These are phyloP conservation scores for Brachionus plicatilis DNA, from an alignment of 1,140 invertebrate species.

Conservation along the genomic window DNA sequence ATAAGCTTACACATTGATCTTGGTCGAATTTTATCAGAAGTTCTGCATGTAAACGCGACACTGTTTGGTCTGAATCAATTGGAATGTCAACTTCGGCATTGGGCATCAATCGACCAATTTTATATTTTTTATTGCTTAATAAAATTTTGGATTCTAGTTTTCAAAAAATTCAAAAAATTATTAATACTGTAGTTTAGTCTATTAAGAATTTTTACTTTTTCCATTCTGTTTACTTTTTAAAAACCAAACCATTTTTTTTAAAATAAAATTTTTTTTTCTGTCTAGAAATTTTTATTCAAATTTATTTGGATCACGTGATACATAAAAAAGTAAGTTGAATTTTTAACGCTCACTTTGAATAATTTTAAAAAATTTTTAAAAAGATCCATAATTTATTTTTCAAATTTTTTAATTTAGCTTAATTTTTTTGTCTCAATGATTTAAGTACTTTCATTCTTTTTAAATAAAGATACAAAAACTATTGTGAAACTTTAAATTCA, in stretches of 20 bases:
- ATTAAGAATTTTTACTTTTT: background rate
- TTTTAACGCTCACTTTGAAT: too few relatives aligned
- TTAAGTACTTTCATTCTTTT: too few relatives aligned
- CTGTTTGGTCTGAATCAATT: slow-evolving; percentile 34
- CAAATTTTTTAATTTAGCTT: too few relatives aligned
- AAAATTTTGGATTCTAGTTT: background rate
- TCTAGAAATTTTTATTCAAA: background rate
- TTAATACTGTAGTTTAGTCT: background rate
- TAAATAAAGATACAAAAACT: too few relatives aligned
- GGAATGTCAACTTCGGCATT: background rate
- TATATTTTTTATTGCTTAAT: slow-evolving; percentile 12
- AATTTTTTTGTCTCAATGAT: too few relatives aligned
- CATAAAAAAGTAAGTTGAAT: too few relatives aligned
- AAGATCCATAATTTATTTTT: too few relatives aligned
- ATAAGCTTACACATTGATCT: background rate
- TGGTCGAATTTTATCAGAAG: slow-evolving; percentile 3
- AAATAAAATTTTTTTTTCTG: background rate
- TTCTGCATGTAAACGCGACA: slow-evolving; percentile 28
- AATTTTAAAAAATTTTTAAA: too few relatives aligned
- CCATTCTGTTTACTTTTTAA: background rate
- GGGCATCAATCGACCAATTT: slow-evolving; percentile 7
- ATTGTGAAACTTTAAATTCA: too few relatives aligned
- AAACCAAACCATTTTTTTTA: slow-evolving; percentile 21
- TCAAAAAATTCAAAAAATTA: too few relatives aligned
- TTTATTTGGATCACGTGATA: too few relatives aligned